These are phyloP conservation scores for Lutjanus argentimaculatus DNA, from an alignment of 2,797 vertebrate genomes.

Conservation along the genomic window DNA sequence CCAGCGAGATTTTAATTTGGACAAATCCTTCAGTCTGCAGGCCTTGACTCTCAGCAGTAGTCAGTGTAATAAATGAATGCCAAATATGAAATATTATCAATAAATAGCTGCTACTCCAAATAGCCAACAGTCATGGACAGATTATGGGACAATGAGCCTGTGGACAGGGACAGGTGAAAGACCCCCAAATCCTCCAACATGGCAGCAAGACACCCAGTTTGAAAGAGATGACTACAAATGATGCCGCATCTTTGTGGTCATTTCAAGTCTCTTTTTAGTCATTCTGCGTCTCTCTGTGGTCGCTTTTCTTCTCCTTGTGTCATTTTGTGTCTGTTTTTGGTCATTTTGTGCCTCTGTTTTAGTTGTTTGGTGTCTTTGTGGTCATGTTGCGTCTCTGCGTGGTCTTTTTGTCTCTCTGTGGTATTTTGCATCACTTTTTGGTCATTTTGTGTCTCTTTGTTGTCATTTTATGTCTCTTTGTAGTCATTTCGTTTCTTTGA, in stretches of 20 bases:
- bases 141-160: fast-evolving
- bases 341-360: background rate
- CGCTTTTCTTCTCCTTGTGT: too few relatives aligned
- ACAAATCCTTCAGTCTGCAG: background rate
- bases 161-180: too few relatives aligned
- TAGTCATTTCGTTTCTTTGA: too few relatives aligned
- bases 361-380: background rate
- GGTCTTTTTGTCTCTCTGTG: background rate
- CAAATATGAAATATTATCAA: background rate
- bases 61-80: background rate
- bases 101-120: background rate
- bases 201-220: background rate
- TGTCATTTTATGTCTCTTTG: background rate
- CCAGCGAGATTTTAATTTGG: background rate
- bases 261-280: background rate
- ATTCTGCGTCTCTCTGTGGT: too few relatives aligned
- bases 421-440: background rate
- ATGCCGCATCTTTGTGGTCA: background rate
- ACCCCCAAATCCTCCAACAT: background rate
- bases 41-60: background rate
- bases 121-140: background rate
- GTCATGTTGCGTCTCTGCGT: background rate
- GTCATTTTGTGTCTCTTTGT: too few relatives aligned
- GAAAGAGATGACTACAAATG: too few relatives aligned
- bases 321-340: too few relatives aligned